Evolutionary conservation across 2,797 vertebrate species (phyloP), one percentile per base, ranked within the genome.

Genomic region (Gouania willdenowi): DNA sequence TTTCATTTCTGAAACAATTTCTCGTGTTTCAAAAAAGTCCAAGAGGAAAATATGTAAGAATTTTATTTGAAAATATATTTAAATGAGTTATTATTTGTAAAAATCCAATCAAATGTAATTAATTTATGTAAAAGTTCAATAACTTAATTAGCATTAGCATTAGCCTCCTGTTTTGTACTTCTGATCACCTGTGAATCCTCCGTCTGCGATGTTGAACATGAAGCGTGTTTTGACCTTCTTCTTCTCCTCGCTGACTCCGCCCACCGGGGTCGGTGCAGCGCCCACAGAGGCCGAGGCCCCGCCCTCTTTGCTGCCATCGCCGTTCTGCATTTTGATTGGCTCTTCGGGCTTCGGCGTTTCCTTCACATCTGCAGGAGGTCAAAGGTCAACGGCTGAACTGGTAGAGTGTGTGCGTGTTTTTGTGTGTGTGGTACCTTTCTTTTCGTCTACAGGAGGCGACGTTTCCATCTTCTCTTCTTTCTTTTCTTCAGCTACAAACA

Each of bases 141-240:
- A n/a, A n/a, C n/a, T n/a, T n/a, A n/a, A n/a, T n/a, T n/a, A n/a
- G n/a, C n/a, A n/a, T n/a, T n/a, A n/a, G n/a, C n/a, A n/a, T n/a
- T n/a, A n/a, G n/a, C n/a, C n/a, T n/a, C n/a, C n/a, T n/a, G n/a
- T n/a, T n/a, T n/a, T n/a, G n/a, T n/a, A n/a, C n/a, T n/a, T n/a
- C n/a, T n/a, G n/a, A n/a, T n/a, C n/a, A 98, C 96, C 96, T 66
- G 96, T 98, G 79, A 98, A 98, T n/a, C 96, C 96, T 37, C 96
- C 96, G 15, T 98, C 96, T 12, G 96, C 96, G 21, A 98, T 98
- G 88, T 98, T 98, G 77, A 98, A 98, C 96, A 98, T 98, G 83
- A 98, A 98, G 8, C 95, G 88, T 29, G 89, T 92, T 71, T 98
- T 98, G 29, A 84, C 90, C 66, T 93, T 97, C 75, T 93, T 94